Evolutionary conservation across 2,113 vertebrate species (phyloP), one percentile per base, ranked within the genome.

Genomic region (Percopsis transmontana): DNA sequence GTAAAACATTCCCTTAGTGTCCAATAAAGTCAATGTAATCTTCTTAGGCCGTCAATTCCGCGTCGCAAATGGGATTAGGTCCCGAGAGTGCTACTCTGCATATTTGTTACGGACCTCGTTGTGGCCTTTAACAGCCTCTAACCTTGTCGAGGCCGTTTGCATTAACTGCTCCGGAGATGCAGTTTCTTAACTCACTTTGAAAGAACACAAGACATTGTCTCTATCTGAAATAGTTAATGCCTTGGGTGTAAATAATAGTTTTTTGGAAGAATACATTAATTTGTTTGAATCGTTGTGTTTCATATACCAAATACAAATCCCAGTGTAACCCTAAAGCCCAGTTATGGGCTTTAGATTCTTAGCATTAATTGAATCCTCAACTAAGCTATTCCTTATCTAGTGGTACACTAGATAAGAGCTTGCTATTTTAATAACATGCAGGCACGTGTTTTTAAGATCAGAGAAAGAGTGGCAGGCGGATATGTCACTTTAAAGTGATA

Each of bases 1-100:
- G 42, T 50, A 40, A 48, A 24, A 52, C 63, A 55, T 59, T 24
- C n/a, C 63, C 62, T 72, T 68, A 75, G 74, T 81, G 70, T 74
- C 72, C 57, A 57, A 67, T 70, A 45, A 75, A 74, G 77, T 77
- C 72, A 79, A 23, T 67, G 60, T 79, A 81, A 84, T 88, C 74
- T 84, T 27, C 16, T 80, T 74, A 58, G 65, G 52, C 53, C 40
- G 48, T 19, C 1, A 3, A 56, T 82, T 74, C 70, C 68, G 53
- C 61, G 62, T 53, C 20, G 16, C 63, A 72, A 77, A 75, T 83
- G 67, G 51, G 68, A 87, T 87, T 78, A 82, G 20, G 45, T 68
- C 76, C 50, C 69, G 55, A 55, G 67, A 48, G 74, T 64, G 66
- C 55, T 62, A 19, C 51, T 61, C 50, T 58, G 57, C 58, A 54